Base-by-base conservation (phyloP, 37 sponge, comb jelly and placozoan species). In the Spongilla lacustris region DNA sequence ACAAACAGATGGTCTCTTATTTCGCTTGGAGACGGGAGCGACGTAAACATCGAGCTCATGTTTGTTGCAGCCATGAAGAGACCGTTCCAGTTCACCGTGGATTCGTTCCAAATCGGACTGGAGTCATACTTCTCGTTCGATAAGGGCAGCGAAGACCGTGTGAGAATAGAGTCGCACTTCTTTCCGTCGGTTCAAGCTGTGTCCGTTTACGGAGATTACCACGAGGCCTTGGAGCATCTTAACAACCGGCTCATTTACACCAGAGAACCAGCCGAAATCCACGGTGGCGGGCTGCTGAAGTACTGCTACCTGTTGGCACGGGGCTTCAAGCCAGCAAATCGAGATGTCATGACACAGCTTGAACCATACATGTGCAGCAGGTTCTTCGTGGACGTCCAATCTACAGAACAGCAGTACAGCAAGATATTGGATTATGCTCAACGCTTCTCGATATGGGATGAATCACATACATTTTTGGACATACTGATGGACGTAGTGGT, bases 201-300 rank as follows among this genome's bases (percentile, higher is more conserved):
- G 38, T 89, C 94, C 36, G 70, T 94, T 48, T 95, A 90, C 69
- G 91, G 89, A 17, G 91, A 97, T 74, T 87, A 87, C 38, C 84
- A 87, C n/a, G 91, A 92, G 36, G 98, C 96, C 31, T 49, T 92
- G n/a, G 14, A 85, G 46, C 98, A 98, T 85, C 75, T 98, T 41
- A 92, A 98, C 84, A 84, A 95, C n/a, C 89, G 92, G 4, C 82
- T 87, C 38, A 93, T 98, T 29, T 82, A 80, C 82, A 98, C 98
- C 0, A 48, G 41, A 25, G 87, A 90, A 8, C 96, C 98, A 0
- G 98, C 93, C 77, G 96, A 94, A 67, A 98, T 98, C 24, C 66
- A 96, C n/a, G 98, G 98, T 41, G 98, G 98, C 11, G 98, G 98
- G 0, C 85, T 98, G 26, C 89, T 98, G 31, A 98, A 98, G 85